These are phyloP conservation scores for Chiloscyllium punctatum DNA, from an alignment of 2,797 vertebrate genomes.

Conservation along the genomic window DNA sequence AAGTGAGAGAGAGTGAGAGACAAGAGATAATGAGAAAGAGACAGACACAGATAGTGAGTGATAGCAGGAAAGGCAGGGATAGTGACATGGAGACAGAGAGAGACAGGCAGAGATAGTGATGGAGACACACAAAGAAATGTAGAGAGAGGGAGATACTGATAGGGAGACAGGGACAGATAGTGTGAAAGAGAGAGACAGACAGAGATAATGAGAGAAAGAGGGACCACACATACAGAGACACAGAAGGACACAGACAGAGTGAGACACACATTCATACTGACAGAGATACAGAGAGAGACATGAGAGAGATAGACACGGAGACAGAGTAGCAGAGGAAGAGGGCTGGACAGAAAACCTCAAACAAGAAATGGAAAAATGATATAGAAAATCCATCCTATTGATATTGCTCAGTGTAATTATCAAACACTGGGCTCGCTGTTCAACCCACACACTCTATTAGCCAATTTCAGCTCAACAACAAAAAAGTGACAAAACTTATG, in stretches of 20 bases:
- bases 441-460: neutral
- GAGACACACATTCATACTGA: neutral
- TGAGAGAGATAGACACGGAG: neutral
- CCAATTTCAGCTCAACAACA: neutral
- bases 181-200: neutral
- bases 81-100: neutral
- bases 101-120: neutral
- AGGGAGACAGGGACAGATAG: neutral
- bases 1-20: too few species aligned
- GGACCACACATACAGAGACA: neutral
- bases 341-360: neutral
- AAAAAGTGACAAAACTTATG: neutral
- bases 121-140: neutral
- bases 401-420: neutral
- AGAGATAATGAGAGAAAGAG: too few species aligned
- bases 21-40: too few species aligned
- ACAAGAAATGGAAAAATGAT: neutral
- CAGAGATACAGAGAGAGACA: neutral
- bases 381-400: neutral
- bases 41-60: too few species aligned
- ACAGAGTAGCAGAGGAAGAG: too few species aligned
- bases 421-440: neutral
- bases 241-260: too few species aligned
- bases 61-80: too few species aligned
- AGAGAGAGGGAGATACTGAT: too few species aligned